Evolutionary conservation across 53 echinoderm and acorn worm species (phyloP).

Genomic region (Apostichopus leukothele): DNA sequence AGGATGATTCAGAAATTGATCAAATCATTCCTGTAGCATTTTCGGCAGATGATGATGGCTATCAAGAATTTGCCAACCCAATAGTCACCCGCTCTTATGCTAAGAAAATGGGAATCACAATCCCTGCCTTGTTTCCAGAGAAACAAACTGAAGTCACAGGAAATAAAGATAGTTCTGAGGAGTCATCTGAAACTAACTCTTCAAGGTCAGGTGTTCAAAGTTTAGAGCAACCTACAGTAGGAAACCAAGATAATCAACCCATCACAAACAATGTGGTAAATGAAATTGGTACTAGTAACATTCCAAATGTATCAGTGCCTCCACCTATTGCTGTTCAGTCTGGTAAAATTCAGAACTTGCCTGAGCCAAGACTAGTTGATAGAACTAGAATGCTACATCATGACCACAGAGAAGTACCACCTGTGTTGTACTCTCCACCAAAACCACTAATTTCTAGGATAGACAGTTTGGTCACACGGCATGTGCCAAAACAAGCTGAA

Average conservation of each 20-base stretch:
- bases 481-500: not conserved
- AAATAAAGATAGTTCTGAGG: not conserved
- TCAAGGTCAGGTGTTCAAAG: not conserved
- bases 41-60: constrained; percentile 10
- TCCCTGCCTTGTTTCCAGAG: not conserved
- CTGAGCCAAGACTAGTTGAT: not conserved
- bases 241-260: not conserved
- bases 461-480: constrained; percentile 14
- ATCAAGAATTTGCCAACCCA: not conserved
- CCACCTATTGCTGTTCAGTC: not conserved
- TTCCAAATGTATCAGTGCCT: constrained; percentile 4
- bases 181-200: not conserved
- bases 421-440: not conserved
- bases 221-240: not conserved
- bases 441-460: not conserved
- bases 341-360: constrained; percentile 1
- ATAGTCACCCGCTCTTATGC: constrained; percentile 8
- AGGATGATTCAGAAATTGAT: constrained; percentile 30
- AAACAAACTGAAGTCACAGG: not conserved
- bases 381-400: not conserved
- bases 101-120: constrained; percentile 19
- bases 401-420: not conserved
- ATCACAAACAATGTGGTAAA: not conserved
- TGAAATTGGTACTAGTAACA: not conserved
- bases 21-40: not conserved